Evolutionary conservation across 2,113 vertebrate species (phyloP).

Genomic region (Apteryx mantelli): DNA sequence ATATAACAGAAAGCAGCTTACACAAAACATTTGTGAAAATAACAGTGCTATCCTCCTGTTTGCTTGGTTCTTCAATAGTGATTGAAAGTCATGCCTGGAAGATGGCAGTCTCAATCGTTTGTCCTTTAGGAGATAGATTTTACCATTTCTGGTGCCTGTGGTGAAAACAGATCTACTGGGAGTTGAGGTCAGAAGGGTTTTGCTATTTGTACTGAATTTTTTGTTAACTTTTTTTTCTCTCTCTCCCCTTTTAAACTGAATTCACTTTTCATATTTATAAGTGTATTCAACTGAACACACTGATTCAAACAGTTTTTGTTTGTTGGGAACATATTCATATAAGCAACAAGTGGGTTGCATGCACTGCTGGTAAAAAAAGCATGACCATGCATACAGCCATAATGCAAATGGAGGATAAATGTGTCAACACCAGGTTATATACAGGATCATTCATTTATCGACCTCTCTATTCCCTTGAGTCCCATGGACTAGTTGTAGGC

Average conservation of each 20-base stretch:
- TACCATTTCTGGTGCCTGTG: background rate
- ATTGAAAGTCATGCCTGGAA: background rate
- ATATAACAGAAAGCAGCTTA: background rate
- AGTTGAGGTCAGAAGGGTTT: background rate
- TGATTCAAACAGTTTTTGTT: background rate
- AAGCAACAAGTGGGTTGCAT: background rate
- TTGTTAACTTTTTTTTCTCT: background rate
- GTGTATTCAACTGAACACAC: background rate
- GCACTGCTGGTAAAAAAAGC: background rate
- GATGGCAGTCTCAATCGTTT: background rate
- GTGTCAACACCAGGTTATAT: background rate
- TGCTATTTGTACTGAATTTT: conserved; percentile 32
- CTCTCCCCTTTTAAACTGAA: background rate
- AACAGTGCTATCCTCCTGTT: background rate
- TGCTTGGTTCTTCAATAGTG: background rate
- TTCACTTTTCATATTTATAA: background rate
- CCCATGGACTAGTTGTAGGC: background rate
- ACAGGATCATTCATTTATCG: background rate
- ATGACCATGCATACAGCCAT: background rate
- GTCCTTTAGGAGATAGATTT: conserved; percentile 32
- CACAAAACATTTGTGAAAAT: background rate
- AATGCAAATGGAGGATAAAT: background rate
- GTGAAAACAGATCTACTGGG: background rate
- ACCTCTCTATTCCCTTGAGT: background rate
- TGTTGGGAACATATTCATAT: background rate